Base-by-base conservation (phyloP, 2,888 invertebrate genomes). In the Phengaris alcon region DNA sequence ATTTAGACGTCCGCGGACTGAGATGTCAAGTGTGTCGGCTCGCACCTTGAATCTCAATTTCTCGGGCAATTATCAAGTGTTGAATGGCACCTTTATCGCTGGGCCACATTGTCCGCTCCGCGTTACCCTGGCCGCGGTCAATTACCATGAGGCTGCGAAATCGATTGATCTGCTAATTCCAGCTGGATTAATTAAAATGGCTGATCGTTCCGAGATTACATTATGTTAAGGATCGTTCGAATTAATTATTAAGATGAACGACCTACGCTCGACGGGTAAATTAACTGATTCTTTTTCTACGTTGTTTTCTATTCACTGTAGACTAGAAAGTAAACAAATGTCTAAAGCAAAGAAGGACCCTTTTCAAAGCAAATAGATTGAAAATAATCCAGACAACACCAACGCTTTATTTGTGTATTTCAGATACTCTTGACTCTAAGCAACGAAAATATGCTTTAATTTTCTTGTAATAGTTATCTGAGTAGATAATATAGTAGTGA, bases 141-240 rank as follows among this genome's bases (percentile, higher is more conserved):
- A 72, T 72, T 72, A 54, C 13, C 72, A 72, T 35, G 72, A 52
- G 12, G 51, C 52, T 72, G 72, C 52, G 72, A 54, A 54, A 54
- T 72, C 72, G 72, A 72, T 72, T 72, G 15, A 52, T 52, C 52
- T 35, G 72, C 72, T 72, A 72, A 72, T 72, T 72, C 54, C 22
- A 72, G 51, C n/a, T 52, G 70, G 72, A 54, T 72, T 72, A 72
- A 72, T 72, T 72, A 72, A 72, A 72, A 72, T 54, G 52, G 72
- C 72, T 22, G 72, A 72, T 72, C 52, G 72, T 52, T 54, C 35
- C 52, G 72, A 54, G 52, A 72, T 72, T 72, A 54, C 54, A 69
- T 48, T 69, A 48, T 46, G 22, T 72, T 54, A 35, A 72, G 72
- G 72, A 72, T 72, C 72, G 15, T 72, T 72, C 52, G 52, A 52